Evolutionary conservation across 2,797 vertebrate species (phyloP).

Genomic region (Enoplosus armatus): DNA sequence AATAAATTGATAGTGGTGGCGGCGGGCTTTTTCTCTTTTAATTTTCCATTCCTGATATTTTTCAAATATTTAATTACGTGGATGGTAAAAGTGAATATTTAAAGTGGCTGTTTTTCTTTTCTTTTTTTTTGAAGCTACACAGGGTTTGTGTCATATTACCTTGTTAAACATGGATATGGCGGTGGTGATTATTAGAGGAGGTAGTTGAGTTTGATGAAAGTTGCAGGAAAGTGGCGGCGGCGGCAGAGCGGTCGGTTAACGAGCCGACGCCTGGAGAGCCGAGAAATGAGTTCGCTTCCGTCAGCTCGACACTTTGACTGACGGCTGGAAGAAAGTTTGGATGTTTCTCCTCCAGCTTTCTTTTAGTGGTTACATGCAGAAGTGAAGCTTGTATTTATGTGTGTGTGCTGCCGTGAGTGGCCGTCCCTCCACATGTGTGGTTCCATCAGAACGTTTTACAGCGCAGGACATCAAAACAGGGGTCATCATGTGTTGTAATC

Average conservation of each 20-base stretch:
- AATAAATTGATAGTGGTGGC: conserved; percentile 80
- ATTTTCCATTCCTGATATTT: conserved; percentile 81
- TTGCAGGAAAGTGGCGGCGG: conserved; percentile 34
- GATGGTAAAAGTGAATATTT: conserved; percentile 82
- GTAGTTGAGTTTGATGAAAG: conserved; percentile 62
- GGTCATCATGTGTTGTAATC: too few species aligned
- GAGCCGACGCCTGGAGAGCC: conserved; percentile 37
- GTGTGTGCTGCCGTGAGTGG: background rate
- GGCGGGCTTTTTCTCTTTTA: conserved; percentile 72
- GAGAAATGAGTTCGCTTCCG: conserved; percentile 36
- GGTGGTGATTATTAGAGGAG: conserved; percentile 40
- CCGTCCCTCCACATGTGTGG: background rate
- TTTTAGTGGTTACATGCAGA: background rate
- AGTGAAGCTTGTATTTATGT: background rate
- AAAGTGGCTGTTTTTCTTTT: conserved; percentile 57
- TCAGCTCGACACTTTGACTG: background rate
- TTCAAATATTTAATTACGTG: conserved; percentile 88
- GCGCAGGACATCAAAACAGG: background rate
- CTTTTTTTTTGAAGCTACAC: conserved; percentile 40
- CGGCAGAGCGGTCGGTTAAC: conserved; percentile 18
- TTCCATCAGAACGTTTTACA: background rate
- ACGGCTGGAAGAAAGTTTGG: background rate
- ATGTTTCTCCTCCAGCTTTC: conserved; percentile 21
- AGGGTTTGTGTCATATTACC: conserved; percentile 61
- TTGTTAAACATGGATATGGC: conserved; percentile 66